phyloP scores from a whole-genome alignment of 2,888 invertebrate species.

The Volucella zonaria region DNA sequence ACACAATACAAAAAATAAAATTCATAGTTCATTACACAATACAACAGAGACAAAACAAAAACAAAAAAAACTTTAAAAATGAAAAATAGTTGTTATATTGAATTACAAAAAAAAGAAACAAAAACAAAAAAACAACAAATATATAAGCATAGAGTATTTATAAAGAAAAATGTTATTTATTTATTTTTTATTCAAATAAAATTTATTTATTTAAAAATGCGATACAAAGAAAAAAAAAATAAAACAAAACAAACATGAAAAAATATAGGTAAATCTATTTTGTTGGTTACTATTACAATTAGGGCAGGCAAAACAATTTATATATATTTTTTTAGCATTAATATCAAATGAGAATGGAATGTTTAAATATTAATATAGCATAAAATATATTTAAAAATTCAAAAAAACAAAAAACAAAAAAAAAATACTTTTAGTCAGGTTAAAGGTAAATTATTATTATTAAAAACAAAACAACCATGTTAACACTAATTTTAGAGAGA shows the following conservation, averaged over 20 bases:
- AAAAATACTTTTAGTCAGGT: constrained; percentile 23
- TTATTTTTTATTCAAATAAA: constrained; percentile 40
- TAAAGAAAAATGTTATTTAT: constrained; percentile 13
- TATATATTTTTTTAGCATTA: constrained; percentile 49
- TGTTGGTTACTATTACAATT: constrained; percentile 52
- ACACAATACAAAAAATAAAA: constrained; percentile 27
- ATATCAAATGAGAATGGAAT: constrained; percentile 35
- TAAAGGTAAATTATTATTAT: background rate
- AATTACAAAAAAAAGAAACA: constrained; percentile 45
- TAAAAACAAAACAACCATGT: constrained; percentile 52
- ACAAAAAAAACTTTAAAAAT: constrained; percentile 20
- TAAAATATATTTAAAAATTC: background rate
- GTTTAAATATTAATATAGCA: background rate
- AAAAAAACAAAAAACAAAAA: constrained; percentile 4
- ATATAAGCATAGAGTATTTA: constrained; percentile 47
- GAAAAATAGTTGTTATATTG: constrained; percentile 61
- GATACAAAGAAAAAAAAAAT: background rate
- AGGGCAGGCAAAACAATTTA: constrained; percentile 29
- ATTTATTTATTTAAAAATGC: constrained; percentile 44
- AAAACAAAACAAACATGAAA: background rate
- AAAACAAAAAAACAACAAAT: background rate
- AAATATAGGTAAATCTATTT: constrained; percentile 4
- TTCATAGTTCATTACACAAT: constrained; percentile 62
- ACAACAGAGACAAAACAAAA: constrained; percentile 37
- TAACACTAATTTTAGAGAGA: constrained; percentile 67